Evolutionary conservation across 1,140 invertebrate species (phyloP), one percentile per base, ranked within the genome.

Genomic region (Atopsyche davidsoni): DNA sequence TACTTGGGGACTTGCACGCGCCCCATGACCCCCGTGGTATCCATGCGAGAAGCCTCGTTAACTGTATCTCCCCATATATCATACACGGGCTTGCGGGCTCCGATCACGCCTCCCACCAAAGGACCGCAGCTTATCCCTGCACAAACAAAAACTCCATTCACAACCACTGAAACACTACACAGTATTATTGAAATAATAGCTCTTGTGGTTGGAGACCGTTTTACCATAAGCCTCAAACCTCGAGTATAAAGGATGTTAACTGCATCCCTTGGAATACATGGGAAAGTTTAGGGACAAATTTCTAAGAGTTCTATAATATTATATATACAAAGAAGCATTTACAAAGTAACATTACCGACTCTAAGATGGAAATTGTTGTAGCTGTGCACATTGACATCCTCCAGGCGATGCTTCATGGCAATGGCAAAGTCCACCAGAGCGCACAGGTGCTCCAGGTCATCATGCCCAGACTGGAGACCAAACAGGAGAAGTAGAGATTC

Each of bases 1-100:
- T 88, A 83, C 58, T 82, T 83, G 3, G 89, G 87, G 14, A 93
- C 89, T 77, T 94, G 90, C 49, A 95, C 91, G 17, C 82, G 78
- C 50, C 88, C 89, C 74, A 90, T 86, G 17, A 81, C 79, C 1
- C 92, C 92, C 0, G 91, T 94, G 2, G 85, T 88, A 63, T 95
- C 92, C 92, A 94, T 95, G 21, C 92, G 75, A 13, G 91, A 94
- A 2, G 94, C 92, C 61, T 95, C 88, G 69, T 97, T 97, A 0
- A 96, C 94, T 1, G 93, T 96, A 65, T 95, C 78, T 0, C 95
- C 96, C 94, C 95, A 98, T 54, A 98, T 96, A 64, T 98, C 96
- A 72, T 95, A 99, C 46, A 98, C 94, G 0, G 96, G 96, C 64
- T 98, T 98, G 19, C 92, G 80, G 0, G 93, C 94, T 1, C 95